phyloP scores from a whole-genome alignment of 2,113 vertebrate genomes.

The Seriola quinqueradiata region DNA sequence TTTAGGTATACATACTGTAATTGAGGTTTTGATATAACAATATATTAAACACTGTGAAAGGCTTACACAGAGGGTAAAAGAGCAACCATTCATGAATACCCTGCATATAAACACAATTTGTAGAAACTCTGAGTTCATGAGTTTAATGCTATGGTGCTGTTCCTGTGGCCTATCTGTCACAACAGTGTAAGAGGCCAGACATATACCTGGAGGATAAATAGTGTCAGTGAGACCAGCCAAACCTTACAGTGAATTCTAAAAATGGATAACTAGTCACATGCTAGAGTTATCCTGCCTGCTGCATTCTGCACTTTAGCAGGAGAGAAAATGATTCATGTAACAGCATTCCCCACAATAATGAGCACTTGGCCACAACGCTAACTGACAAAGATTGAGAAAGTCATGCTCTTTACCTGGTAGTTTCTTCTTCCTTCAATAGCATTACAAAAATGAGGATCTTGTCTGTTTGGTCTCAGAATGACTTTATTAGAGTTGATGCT shows the following conservation, averaged over 20 bases:
- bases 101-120: not conserved
- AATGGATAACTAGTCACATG: slow-evolving; percentile 24
- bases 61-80: not conserved
- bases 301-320: slow-evolving; percentile 10
- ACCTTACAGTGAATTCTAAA: slow-evolving; percentile 29
- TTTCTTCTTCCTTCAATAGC: not conserved
- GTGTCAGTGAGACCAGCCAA: slow-evolving; percentile 19
- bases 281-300: not conserved
- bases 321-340: not conserved
- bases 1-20: not conserved
- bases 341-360: not conserved
- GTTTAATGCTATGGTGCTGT: not conserved
- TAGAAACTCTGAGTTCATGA: not conserved
- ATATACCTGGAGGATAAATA: slow-evolving; percentile 20
- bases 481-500: slow-evolving; percentile 25
- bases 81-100: not conserved
- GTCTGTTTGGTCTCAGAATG: slow-evolving; percentile 10
- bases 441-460: not conserved
- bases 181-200: slow-evolving; percentile 4
- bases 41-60: not conserved
- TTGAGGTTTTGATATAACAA: not conserved
- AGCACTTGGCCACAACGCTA: not conserved
- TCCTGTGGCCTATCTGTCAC: not conserved
- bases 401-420: slow-evolving; percentile 5
- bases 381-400: slow-evolving; percentile 15